Conservation (phyloP, 2,797 vertebrate species). For the Pitangus sulphuratus region DNA sequence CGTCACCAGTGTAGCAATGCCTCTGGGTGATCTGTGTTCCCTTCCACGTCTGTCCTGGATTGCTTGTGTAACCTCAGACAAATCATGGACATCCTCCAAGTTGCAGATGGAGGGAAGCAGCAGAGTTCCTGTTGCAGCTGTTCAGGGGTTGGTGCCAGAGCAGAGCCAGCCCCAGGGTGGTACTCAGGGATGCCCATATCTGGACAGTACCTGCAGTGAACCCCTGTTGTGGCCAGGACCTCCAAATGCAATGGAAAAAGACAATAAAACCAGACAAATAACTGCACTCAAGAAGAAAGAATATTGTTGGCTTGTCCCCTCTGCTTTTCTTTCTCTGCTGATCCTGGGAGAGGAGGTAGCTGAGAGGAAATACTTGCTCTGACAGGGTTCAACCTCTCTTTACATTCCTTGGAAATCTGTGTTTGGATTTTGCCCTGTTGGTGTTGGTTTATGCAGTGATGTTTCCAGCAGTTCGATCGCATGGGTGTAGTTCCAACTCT, state of each 20-base stretch:
- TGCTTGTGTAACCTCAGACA: neutral
- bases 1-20: neutral
- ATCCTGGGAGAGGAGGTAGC: neutral
- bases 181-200: neutral
- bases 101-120: neutral
- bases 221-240: neutral
- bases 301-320: neutral
- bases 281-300: neutral
- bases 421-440: neutral
- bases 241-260: neutral
- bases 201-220: accelerated
- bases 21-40: neutral
- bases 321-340: neutral
- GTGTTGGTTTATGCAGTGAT: neutral
- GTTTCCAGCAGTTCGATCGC: neutral
- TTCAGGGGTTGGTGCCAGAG: neutral
- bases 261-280: neutral
- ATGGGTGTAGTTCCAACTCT: neutral
- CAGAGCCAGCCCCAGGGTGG: neutral
- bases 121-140: neutral
- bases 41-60: neutral
- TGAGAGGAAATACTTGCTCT: neutral
- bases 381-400: neutral
- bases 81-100: neutral
- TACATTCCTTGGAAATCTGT: neutral